A percentile compares a stretch with the other conserved stretches of the same genome.
Evolutionary conservation across 2,113 vertebrate species (phyloP).

Genomic region (Siphamia tubifer): DNA sequence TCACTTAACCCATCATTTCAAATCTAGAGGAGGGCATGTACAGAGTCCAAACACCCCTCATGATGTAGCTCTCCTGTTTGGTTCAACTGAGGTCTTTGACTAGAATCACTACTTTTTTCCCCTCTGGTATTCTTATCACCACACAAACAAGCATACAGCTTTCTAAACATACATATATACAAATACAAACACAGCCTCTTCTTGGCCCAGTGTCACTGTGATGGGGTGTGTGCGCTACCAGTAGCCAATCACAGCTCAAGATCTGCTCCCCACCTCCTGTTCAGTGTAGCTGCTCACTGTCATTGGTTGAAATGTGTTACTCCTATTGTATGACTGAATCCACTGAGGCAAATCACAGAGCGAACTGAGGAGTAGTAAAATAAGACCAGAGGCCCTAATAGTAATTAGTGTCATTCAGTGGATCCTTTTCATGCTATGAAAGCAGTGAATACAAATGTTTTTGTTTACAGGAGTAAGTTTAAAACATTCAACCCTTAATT

Average conservation of each 20-base stretch:
- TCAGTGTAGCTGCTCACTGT: not conserved
- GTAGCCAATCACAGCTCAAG: conserved; percentile 63
- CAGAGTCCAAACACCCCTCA: not conserved
- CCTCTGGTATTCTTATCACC: not conserved
- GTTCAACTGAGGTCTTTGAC: conserved; percentile 4
- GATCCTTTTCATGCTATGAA: not conserved
- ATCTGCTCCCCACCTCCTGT: conserved; percentile 66
- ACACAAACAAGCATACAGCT: not conserved
- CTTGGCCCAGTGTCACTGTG: not conserved
- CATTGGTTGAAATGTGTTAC: conserved; percentile 57
- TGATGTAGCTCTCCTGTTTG: not conserved
- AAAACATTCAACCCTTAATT: too few relatives aligned
- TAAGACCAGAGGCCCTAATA: not conserved
- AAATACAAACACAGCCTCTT: not conserved
- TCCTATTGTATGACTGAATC: conserved; percentile 4
- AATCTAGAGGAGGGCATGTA: not conserved
- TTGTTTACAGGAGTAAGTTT: too few relatives aligned
- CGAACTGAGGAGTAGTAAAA: not conserved
- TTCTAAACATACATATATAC: conserved; percentile 10
- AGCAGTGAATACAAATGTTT: too few relatives aligned
- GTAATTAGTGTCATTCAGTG: not conserved
- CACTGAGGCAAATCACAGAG: conserved; percentile 39
- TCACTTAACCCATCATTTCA: too few relatives aligned
- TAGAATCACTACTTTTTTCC: not conserved
- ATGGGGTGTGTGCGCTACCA: conserved; percentile 20